Conservation (phyloP, 2,797 vertebrate species). For the Pipistrellus nathusii region DNA sequence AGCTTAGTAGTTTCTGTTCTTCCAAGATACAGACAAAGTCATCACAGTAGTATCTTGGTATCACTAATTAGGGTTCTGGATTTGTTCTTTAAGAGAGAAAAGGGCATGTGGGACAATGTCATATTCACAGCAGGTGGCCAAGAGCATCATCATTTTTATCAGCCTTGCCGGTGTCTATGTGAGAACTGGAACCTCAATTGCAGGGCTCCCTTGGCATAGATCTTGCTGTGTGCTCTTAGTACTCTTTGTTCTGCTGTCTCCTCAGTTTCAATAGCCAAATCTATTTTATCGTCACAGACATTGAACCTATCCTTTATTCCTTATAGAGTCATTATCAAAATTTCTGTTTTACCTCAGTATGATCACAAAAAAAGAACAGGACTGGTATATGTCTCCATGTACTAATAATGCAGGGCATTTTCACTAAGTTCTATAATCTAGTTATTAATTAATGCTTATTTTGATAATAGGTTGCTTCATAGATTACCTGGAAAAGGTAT, state of each 20-base stretch:
- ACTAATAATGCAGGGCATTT: slow-evolving; percentile 96
- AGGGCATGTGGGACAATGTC: slow-evolving; percentile 93
- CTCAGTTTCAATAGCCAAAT: slow-evolving; percentile 93
- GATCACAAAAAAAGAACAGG: slow-evolving; percentile 94
- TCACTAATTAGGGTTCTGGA: slow-evolving; percentile 92
- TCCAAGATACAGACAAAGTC: slow-evolving; percentile 95
- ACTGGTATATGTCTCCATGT: slow-evolving; percentile 96
- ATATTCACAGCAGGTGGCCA: slow-evolving; percentile 94
- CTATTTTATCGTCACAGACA: slow-evolving; percentile 96
- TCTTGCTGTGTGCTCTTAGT: slow-evolving; percentile 95
- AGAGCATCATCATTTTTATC: slow-evolving; percentile 94
- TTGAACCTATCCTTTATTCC: slow-evolving; percentile 96
- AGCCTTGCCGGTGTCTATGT: slow-evolving; percentile 94
- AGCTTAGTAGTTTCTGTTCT: slow-evolving; percentile 93
- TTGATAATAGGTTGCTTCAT: slow-evolving; percentile 95
- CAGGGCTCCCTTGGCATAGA: slow-evolving; percentile 93
- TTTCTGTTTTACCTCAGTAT: slow-evolving; percentile 96
- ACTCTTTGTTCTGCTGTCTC: slow-evolving; percentile 95
- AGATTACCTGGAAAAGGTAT: slow-evolving; percentile 97
- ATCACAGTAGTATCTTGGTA: slow-evolving; percentile 93
- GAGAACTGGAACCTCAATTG: slow-evolving; percentile 92
- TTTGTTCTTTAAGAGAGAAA: slow-evolving; percentile 94
- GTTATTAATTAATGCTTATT: slow-evolving; percentile 94
- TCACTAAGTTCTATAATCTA: slow-evolving; percentile 95
- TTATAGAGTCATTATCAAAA: slow-evolving; percentile 94